Evolutionary conservation across 2,888 invertebrate genomes (phyloP), one percentile per base, ranked within the genome.

Genomic region (Nomada fabriciana): DNA sequence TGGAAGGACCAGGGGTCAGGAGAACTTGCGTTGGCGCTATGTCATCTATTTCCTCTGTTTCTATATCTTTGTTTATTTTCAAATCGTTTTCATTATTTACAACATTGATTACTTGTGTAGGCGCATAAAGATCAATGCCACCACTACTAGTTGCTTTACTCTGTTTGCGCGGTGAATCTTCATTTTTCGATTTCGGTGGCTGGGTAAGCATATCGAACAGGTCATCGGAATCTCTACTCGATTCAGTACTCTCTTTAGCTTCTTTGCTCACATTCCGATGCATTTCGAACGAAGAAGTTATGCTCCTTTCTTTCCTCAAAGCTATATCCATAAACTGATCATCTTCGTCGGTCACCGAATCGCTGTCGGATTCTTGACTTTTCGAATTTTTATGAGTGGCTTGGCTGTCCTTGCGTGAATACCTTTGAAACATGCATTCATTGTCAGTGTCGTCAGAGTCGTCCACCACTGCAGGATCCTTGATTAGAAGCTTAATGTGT

Each of bases 191-290:
- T 10, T 53, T 60, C 4, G 47, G 7, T 23, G 20, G 57, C 67
- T 89, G 80, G 15, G 90, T 79, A n/a, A 23, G 68, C 23, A 43
- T 18, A 9, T 89, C 75, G n/a, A 83, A 85, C 25, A 84, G 29
- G 64, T 86, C 81, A 1, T 81, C 83, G 7, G 86, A 85, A 25
- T 86, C 80, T 15, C 36, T 29, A 9, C 78, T 88, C 1, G 72
- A 55, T 7, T 47, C 36, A 18, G 20, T 50, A 36, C 78, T 57
- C 18, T 25, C 63, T 43, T 23, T 88, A 20, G 18, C 52, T 68
- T 20, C 57, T 25, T 13, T 43, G 11, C 15, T 73, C 20, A 10
- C 47, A 18, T 70, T 68, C 11, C 2, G 42, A 2, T 57, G 50
- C 2, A 18, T 9, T 50, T 60, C 67, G 2, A 52, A 59, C 0